These are phyloP conservation scores for Heteromyza rotundicornis DNA, from an alignment of 2,888 invertebrate species.

Conservation along the genomic window DNA sequence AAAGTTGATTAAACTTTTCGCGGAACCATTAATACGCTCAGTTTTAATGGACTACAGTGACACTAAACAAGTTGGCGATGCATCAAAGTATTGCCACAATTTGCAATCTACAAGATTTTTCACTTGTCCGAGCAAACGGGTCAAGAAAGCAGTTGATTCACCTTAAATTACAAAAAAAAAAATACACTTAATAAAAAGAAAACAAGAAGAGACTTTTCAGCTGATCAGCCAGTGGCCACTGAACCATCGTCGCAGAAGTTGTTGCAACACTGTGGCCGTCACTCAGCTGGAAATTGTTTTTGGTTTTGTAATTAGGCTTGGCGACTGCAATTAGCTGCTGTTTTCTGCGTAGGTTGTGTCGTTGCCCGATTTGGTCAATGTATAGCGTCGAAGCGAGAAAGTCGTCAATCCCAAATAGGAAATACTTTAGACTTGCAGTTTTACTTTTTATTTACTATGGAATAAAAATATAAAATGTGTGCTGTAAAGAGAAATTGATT, in stretches of 20 bases:
- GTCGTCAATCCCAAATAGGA: not conserved
- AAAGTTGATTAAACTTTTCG: too few species aligned
- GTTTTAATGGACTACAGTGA: too few species aligned
- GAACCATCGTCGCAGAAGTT: slow-evolving; percentile 3
- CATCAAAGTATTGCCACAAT: too few species aligned
- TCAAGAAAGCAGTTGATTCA: not conserved
- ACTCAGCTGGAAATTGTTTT: not conserved
- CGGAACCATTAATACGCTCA: too few species aligned
- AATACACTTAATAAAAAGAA: too few species aligned
- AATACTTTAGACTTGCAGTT: too few species aligned
- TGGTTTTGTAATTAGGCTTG: not conserved
- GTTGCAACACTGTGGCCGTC: not conserved
- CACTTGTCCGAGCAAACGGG: not conserved
- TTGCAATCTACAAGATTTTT: too few species aligned
- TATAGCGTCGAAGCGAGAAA: not conserved
- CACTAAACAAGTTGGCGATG: too few species aligned
- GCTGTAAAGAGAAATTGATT: too few species aligned
- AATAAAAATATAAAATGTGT: too few species aligned
- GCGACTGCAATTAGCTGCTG: not conserved
- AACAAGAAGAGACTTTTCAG: not conserved
- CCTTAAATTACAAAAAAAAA: not conserved
- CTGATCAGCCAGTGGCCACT: not conserved
- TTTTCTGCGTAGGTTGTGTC: not conserved
- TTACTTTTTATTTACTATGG: too few species aligned
- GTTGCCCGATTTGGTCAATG: not conserved